Base-by-base conservation (phyloP, 2,888 invertebrate genomes). In the Cosmia trapezina region DNA sequence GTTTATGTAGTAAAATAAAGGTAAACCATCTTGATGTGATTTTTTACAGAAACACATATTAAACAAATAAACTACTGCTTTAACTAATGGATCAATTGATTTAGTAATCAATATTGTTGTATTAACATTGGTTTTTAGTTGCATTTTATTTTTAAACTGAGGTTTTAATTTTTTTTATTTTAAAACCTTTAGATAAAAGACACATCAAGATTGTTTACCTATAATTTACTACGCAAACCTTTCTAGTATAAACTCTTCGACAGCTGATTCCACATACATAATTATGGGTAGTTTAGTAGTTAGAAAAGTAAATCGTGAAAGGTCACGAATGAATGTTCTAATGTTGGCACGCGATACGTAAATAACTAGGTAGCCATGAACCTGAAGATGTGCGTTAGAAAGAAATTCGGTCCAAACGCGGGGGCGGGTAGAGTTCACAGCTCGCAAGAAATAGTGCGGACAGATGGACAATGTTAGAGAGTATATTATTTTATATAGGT, bases 351-450 rank as follows among this genome's bases (percentile, higher is more conserved):
- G 86, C 85, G 78, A 86, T 81, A 81, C 81, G 83, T 80, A 88
- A 89, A 89, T 89, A 90, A 79, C 81, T 81, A 83, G 73, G 76
- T 81, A 89, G 84, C 92, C 92, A 73, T 93, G 93, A 93, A 93
- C 93, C 88, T 91, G 86, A 87, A 79, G 83, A 84, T 83, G 85
- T 79, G 75, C 65, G 74, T 78, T 76, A 67, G 67, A 86, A 89
- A 87, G 83, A 87, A 86, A 90, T 82, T 81, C 57, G 75, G 83
- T 80, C 71, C 73, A 77, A 70, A 64, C 61, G 86, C 80, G 87
- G 80, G 85, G 87, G 89, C 83, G 82, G 53, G 0, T 69, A 63
- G 76, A 60, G 67, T 67, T 14, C n/a, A 51, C 54, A 73, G n/a
- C 64, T 69, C 28, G 28, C 19, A n/a, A 41, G 37, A 53, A 70